Conservation (phyloP, 2,888 invertebrate species). For the Leptopterna dolabrata region DNA sequence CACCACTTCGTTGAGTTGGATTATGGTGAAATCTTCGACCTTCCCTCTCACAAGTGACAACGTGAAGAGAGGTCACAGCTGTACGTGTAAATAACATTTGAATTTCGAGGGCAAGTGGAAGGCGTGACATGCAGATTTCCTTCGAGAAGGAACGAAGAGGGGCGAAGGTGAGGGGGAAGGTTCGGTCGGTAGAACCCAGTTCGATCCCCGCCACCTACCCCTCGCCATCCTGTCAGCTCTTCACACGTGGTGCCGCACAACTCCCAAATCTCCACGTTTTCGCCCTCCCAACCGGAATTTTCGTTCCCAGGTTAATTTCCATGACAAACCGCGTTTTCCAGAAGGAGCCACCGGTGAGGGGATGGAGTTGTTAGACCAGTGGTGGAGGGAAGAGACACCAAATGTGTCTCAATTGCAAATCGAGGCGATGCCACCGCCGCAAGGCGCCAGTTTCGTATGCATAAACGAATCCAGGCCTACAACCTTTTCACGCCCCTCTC, state of each 20-base stretch:
- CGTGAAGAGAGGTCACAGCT: slow-evolving; percentile 10
- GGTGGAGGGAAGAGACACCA: slow-evolving; percentile 45
- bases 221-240: neutral
- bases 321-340: slow-evolving; percentile 46
- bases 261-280: neutral
- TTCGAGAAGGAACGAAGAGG: neutral
- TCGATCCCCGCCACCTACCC: neutral
- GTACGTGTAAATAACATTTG: slow-evolving; percentile 33
- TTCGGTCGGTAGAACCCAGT: neutral
- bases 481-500: slow-evolving; percentile 27
- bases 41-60: neutral
- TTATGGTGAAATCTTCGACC: neutral
- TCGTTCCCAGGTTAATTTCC: slow-evolving; percentile 47
- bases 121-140: slow-evolving; percentile 32
- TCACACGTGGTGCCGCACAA: slow-evolving; percentile 8
- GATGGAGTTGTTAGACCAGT: neutral
- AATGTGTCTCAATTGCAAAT: slow-evolving; percentile 54
- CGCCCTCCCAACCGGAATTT: slow-evolving; percentile 16
- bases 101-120: neutral
- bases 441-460: slow-evolving; percentile 49
- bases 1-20: no score
- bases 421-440: slow-evolving; percentile 43
- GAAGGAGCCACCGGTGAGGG: slow-evolving; percentile 27
- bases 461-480: slow-evolving; percentile 41
- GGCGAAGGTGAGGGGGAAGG: neutral